Evolutionary conservation across 1,140 invertebrate genomes (phyloP), one percentile per base, ranked within the genome.

Genomic region (Hyposmocoma kahamanoa): DNA sequence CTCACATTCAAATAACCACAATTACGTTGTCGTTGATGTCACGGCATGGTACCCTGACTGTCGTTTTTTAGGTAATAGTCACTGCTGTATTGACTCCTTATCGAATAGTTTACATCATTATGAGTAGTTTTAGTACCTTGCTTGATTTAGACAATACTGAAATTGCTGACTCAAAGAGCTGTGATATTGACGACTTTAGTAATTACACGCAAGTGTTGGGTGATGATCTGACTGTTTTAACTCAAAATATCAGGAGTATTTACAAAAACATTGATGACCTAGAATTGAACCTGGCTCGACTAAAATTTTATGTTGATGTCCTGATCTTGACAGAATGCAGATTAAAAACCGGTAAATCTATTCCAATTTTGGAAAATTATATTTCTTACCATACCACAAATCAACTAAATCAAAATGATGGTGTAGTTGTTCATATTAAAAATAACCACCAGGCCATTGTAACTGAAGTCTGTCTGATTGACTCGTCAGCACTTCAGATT

Each of bases 401-500:
- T 11, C 11, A 6, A 11, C 24, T 26, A 5, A 26, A 26, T 11
- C 24, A 26, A 26, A 26, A 26, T 26, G 24, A 26, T 11, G 24
- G 24, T 26, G 24, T 26, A 6, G 24, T 26, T 6, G 11, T 26
- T 26, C 11, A 26, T 26, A 11, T 26, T 26, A 26, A 11, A 11
- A 26, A 26, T 26, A 26, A 26, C 11, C 5, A 6, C 5, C 5
- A 26, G 11, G 24, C 11, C 24, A 6, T 26, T 6, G 24, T 26
- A 6, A 26, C 5, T 6, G 24, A 26, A 26, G 11, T 26, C 24
- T 26, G 8, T 10, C 22, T 46, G 2, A 41, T 2, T 30, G 20
- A 52, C 10, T 17, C 32, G 1, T 34, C 44, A 20, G 44, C 36
- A 15, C 17, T 52, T 10, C 11, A 45, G n/a, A 30, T 39, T 32